Evolutionary conservation across 2,113 vertebrate genomes (phyloP).

Genomic region (Cinclus mexicanus): DNA sequence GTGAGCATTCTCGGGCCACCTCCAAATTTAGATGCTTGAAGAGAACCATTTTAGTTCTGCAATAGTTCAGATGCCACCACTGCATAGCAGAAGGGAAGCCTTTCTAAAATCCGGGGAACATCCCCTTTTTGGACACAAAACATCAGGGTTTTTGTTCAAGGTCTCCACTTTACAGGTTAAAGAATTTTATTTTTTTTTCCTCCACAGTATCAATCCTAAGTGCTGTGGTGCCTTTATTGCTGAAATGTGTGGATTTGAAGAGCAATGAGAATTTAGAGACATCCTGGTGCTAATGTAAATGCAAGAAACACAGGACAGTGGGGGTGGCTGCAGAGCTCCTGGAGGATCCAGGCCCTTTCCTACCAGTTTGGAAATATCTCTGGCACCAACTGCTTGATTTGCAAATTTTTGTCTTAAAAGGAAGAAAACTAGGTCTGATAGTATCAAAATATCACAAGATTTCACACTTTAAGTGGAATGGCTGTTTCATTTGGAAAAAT

Average conservation of each 20-base stretch:
- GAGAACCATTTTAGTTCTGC: conserved; percentile 55
- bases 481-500: neutral
- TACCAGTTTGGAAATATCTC: neutral
- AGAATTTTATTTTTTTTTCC: neutral
- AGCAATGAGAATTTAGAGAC: neutral
- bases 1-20: conserved; percentile 48
- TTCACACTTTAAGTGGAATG: neutral
- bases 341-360: neutral
- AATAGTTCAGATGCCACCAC: conserved; percentile 62
- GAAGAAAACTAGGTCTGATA: neutral
- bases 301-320: fast-evolving
- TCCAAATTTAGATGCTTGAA: conserved; percentile 67
- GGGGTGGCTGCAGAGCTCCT: neutral
- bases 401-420: neutral
- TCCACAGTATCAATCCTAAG: neutral
- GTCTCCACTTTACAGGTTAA: neutral
- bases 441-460: neutral
- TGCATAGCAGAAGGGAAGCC: conserved; percentile 37
- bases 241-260: neutral
- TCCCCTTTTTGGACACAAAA: neutral
- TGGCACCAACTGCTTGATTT: neutral
- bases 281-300: neutral
- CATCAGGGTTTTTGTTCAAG: neutral
- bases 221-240: neutral
- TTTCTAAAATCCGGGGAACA: neutral